Evolutionary conservation across 2,888 invertebrate species (phyloP), one percentile per base, ranked within the genome.

Genomic region (Colletes collaris): DNA sequence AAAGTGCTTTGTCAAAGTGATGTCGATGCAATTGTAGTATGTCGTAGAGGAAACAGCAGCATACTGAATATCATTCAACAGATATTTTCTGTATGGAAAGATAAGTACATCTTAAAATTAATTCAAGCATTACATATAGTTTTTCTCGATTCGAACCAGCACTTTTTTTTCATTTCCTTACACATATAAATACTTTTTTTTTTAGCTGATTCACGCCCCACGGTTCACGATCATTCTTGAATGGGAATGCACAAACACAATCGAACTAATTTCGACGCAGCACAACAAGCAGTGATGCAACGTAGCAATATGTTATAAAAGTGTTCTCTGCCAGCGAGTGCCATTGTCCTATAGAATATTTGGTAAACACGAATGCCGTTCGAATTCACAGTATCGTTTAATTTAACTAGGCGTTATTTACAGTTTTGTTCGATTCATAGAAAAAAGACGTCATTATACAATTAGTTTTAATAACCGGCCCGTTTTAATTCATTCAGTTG

Each of bases 401-500:
- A 89, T 88, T 88, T 86, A 90, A 89, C 89, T 90, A 91, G 87
- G 83, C 84, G 84, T 86, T 92, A 91, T 92, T 86, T 91, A 91
- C 91, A 92, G 63, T 86, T 88, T 27, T 86, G 85, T 87, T 88
- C 83, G 85, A 66, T 83, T 72, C 65, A 84, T 88, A 84, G 82
- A 87, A 87, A 85, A 82, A 65, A 68, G 65, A 66, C 16, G 35
- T 79, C 77, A 81, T 84, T 76, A 79, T 81, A 76, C 63, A 79
- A 27, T 72, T 90, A 69, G 59, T 72, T 78, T 93, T 91, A 95
- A 90, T 94, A 94, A 60, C 95, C 94, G 72, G 96, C 96, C 83
- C 94, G 94, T 89, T 96, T 96, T 1, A 97, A 92, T 89, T 96
- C 96, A 70, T 95, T 94, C 5, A 97, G 91, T 88, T 96, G 97